These are phyloP conservation scores for Drosophila kepulauana DNA, from an alignment of 1,140 invertebrate species.

Conservation along the genomic window DNA sequence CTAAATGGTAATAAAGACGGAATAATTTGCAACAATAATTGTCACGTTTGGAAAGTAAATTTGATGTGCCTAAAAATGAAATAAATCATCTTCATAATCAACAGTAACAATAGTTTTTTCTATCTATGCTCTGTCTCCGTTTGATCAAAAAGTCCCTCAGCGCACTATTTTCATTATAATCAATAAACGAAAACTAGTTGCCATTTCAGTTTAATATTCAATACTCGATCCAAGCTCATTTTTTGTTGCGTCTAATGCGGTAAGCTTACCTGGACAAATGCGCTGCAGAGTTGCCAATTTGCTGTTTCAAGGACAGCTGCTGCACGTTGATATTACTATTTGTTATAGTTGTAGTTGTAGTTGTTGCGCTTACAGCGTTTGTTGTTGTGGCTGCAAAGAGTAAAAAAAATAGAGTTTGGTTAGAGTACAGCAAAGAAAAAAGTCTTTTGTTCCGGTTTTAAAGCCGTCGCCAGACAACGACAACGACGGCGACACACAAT, in stretches of 20 bases:
- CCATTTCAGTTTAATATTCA: too few relatives aligned
- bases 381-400: conserved; percentile 14
- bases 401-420: not conserved
- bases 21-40: too few relatives aligned
- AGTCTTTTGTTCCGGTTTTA: conserved; percentile 16
- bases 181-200: too few relatives aligned
- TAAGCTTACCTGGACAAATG: conserved; percentile 9
- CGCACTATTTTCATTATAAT: too few relatives aligned
- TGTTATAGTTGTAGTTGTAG: not conserved
- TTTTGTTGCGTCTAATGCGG: not conserved
- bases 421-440: conserved; percentile 6
- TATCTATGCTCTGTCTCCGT: too few relatives aligned
- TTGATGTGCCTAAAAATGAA: too few relatives aligned
- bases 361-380: not conserved
- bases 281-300: conserved; percentile 6
- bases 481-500: conserved; percentile 31
- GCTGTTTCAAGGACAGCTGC: not conserved
- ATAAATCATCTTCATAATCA: too few relatives aligned
- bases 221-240: too few relatives aligned
- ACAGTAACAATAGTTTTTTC: too few relatives aligned
- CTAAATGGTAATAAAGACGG: too few relatives aligned
- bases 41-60: too few relatives aligned
- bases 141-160: too few relatives aligned
- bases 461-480: conserved; percentile 28
- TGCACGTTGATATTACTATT: conserved; percentile 7